Evolutionary conservation across 1,140 invertebrate genomes (phyloP).

Genomic region (Phymorhynchus buccinoides): DNA sequence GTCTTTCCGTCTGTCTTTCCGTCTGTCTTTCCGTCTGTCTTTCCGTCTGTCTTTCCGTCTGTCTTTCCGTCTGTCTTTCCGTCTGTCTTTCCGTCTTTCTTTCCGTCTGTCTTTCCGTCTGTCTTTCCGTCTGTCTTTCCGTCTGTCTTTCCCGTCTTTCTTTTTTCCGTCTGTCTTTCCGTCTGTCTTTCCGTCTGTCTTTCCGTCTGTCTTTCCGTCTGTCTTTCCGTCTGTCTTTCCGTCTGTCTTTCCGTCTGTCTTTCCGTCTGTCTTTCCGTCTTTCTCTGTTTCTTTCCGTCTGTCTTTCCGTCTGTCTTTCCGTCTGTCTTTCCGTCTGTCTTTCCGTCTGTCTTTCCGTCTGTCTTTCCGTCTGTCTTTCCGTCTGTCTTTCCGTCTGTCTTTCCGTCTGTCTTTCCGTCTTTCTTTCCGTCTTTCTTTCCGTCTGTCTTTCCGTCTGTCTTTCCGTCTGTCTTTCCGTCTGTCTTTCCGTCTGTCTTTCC

Average conservation of each 20-base stretch:
- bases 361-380: background rate
- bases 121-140: no score
- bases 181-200: background rate
- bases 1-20: no score
- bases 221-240: background rate
- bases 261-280: no score
- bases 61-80: background rate
- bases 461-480: no score
- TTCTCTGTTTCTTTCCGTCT: no score
- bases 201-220: background rate
- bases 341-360: background rate
- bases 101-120: background rate
- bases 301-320: constrained; percentile 2
- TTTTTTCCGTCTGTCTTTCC: background rate
- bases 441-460: no score
- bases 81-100: background rate
- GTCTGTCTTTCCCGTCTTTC: no score
- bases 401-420: no score
- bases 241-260: background rate
- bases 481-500: background rate
- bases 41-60: no score
- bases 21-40: no score
- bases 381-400: background rate
- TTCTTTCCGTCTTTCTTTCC: no score
- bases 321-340: background rate